Base-by-base conservation (phyloP, 2,888 invertebrate genomes). In the Brenthis ino region DNA sequence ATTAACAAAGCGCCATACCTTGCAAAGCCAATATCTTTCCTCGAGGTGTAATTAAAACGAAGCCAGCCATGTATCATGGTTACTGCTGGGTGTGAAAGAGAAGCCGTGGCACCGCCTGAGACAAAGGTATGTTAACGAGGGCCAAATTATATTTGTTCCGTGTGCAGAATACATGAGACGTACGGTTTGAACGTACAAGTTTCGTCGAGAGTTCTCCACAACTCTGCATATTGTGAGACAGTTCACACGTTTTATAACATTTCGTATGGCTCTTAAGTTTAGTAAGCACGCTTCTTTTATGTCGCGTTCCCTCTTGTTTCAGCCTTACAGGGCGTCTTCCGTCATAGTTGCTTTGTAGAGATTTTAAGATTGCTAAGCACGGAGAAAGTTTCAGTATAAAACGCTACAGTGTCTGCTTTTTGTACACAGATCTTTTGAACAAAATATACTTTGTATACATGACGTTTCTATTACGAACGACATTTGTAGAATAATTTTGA, bases 21-120 rank as follows among this genome's bases (percentile, higher is more conserved):
- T 72, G 76, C 77, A 77, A 73, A 75, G 75, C 80, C 81, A 84
- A 85, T 85, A 82, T 82, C 81, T 84, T 81, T 79, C 80, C 80
- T 79, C 77, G 77, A 74, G 76, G 74, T 80, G 84, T 87, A 88
- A 89, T 89, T 89, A 89, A 87, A 88, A 85, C 85, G 81, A 80
- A 75, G 79, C 79, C 80, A 76, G 79, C 78, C 81, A 77, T 84
- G 82, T 77, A 78, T 82, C 82, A 72, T 75, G 77, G 76, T 77
- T 81, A 81, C 77, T 70, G 71, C 43, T 57, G 28, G 33, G 74
- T 77, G 76, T 65, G 74, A 77, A 74, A 77, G 80, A 78, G 78
- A 82, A 72, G n/a, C 56, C 48, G 56, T 37, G 68, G 58, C 60
- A 63, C 51, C 67, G 64, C 69, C 65, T 67, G 69, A 74, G 75